Evolutionary conservation across 2,888 invertebrate genomes (phyloP).

Genomic region (Galeopsomyia nigrocyanea): DNA sequence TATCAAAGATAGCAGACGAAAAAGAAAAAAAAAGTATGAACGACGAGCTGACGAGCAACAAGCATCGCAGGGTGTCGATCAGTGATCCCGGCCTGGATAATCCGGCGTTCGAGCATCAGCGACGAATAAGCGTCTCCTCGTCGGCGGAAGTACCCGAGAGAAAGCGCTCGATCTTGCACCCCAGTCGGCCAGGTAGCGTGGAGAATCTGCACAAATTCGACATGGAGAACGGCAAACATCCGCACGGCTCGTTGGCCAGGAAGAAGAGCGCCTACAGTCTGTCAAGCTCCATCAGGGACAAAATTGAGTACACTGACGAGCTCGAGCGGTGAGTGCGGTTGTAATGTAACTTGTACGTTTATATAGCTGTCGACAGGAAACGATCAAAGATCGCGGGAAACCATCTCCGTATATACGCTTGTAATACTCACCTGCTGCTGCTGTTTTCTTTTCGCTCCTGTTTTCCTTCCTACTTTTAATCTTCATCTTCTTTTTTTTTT

Average conservation of each 20-base stretch:
- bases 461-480: no score
- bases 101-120: constrained; percentile 61
- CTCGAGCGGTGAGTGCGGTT: constrained; percentile 58
- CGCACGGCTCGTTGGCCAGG: constrained; percentile 55
- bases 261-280: constrained; percentile 66
- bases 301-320: constrained; percentile 66
- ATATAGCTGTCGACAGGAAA: no score
- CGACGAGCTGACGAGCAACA: constrained; percentile 52
- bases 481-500: no score
- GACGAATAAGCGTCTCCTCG: constrained; percentile 61
- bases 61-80: constrained; percentile 62
- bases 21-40: no score
- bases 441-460: no score
- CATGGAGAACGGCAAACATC: constrained; percentile 59
- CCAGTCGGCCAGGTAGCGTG: constrained; percentile 60
- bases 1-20: background rate
- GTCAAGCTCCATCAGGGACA: constrained; percentile 66
- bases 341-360: no score
- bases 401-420: no score
- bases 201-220: constrained; percentile 66
- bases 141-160: constrained; percentile 55
- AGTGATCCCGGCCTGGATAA: constrained; percentile 65
- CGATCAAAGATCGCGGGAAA: no score
- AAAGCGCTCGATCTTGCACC: constrained; percentile 64
- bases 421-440: no score